These are phyloP conservation scores for Hydropotes inermis DNA, from an alignment of 2,113 vertebrate species.

Conservation along the genomic window DNA sequence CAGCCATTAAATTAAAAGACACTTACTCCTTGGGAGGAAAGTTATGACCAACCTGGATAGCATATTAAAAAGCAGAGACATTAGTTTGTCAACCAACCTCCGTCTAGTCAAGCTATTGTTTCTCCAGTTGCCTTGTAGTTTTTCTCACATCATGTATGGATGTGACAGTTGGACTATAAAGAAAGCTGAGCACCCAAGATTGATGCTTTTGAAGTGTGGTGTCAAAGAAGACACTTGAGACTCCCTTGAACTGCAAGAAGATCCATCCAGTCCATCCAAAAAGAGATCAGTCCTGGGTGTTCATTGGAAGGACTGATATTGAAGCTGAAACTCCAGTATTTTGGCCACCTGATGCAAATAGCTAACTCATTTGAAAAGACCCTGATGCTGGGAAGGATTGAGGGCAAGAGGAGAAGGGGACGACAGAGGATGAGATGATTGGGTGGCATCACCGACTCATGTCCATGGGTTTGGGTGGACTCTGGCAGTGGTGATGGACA, in stretches of 20 bases:
- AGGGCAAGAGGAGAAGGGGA: not conserved
- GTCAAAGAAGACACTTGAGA: not conserved
- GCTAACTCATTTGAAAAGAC: not conserved
- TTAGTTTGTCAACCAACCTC: not conserved
- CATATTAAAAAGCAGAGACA: no score
- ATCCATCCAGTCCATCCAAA: not conserved
- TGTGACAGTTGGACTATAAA: no score
- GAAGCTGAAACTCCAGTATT: not conserved
- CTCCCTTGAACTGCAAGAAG: not conserved
- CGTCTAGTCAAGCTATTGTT: no score
- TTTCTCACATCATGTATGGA: no score
- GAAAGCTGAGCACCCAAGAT: rapidly evolving
- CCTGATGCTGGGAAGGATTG: not conserved
- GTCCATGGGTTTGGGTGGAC: not conserved
- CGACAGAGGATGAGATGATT: not conserved
- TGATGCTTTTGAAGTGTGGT: not conserved
- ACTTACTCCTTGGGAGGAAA: not conserved
- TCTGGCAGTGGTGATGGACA: not conserved
- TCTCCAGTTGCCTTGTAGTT: no score
- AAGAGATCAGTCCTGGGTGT: not conserved
- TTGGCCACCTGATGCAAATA: not conserved
- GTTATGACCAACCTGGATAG: no score
- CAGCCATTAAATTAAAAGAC: not conserved
- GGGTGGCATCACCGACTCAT: not conserved
- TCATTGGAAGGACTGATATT: not conserved